A percentile compares a stretch with the other conserved stretches of the same genome.
Conservation (phyloP, 2,888 invertebrate species). For the Imbricaverruca yamaguchii region DNA sequence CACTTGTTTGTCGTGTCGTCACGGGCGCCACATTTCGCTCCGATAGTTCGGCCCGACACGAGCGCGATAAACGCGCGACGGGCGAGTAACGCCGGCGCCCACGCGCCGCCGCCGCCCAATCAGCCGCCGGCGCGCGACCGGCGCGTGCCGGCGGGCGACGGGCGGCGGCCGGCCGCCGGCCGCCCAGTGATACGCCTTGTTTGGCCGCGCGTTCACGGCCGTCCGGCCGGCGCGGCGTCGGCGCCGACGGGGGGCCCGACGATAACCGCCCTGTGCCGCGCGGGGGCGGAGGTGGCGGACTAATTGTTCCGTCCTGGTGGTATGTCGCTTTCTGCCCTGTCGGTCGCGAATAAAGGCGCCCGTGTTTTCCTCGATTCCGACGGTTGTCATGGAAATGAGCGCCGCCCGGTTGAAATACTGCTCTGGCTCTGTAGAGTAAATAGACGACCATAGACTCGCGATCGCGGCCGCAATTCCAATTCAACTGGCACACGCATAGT, state of each 20-base stretch:
- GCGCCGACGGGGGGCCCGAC: not conserved
- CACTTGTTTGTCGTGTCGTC: not conserved
- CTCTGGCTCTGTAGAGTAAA: not conserved
- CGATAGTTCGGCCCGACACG: not conserved
- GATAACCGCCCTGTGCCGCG: not conserved
- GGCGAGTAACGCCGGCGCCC: not conserved
- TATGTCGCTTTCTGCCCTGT: slow-evolving; percentile 10
- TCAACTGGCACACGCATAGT: too few relatives aligned
- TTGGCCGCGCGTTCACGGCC: not conserved
- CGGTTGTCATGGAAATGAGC: not conserved
- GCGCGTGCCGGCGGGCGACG: not conserved
- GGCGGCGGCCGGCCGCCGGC: not conserved
- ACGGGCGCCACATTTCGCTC: not conserved
- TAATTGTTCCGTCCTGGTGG: slow-evolving; percentile 20
- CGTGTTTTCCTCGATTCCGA: not conserved
- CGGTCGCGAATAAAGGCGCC: slow-evolving; percentile 3
- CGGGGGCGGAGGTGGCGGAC: not conserved
- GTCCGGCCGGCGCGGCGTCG: too few relatives aligned
- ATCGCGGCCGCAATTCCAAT: too few relatives aligned
- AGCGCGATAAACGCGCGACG: not conserved
- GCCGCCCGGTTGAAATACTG: not conserved
- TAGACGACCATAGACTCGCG: not conserved
- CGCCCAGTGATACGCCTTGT: slow-evolving; percentile 3
- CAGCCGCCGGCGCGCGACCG: not conserved
- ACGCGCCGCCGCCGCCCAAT: not conserved